Base-by-base conservation (phyloP, 2,797 vertebrate genomes). In the Trematomus bernacchii region DNA sequence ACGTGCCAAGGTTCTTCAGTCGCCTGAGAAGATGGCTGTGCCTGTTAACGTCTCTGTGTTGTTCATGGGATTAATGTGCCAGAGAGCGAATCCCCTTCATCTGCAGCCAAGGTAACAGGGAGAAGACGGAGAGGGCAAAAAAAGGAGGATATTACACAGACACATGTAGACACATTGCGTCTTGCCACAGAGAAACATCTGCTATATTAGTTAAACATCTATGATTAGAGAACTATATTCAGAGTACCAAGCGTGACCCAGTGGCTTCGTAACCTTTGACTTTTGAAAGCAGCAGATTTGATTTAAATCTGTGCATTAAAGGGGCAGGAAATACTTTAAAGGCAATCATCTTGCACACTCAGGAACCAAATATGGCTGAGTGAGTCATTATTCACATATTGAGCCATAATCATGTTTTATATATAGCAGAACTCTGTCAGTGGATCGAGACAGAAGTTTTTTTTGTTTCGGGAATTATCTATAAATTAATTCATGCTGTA, bases 41-140 rank as follows among this genome's bases (percentile, higher is more conserved):
- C 71, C 71, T 76, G 80, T 66, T 77, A 66, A 75, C 1, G 16
- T 85, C 80, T 71, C 63, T 2, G 53, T 61, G 75, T 85, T 82
- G 85, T 80, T 82, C 74, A 51, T 37, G 47, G 57, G 58, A 71
- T 87, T 83, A 77, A 85, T 85, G 85, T 58, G 84, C 54, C 77
- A 59, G 70, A 27, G 44, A 42, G 51, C 18, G 6, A 21, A 7
- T 64, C 44, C 50, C 69, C 71, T 80, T 87, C 79, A 89, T 87
- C 79, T 83, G 74, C 53, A 50, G 83, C 83, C 87, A 40, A 53
- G 0, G 46, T 71, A 57, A 80, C 59, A 6, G 66, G 80, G 62
- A 65, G 50, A 57, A 65, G 59, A 40, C 30, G 42, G 59, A 77
- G 62, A 48, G 46, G 52, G 69, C 71, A n/a, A n/a, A 74, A 70